Conservation (phyloP, 64 coral and sea anemone genomes). For the Exaiptasia diaphana region DNA sequence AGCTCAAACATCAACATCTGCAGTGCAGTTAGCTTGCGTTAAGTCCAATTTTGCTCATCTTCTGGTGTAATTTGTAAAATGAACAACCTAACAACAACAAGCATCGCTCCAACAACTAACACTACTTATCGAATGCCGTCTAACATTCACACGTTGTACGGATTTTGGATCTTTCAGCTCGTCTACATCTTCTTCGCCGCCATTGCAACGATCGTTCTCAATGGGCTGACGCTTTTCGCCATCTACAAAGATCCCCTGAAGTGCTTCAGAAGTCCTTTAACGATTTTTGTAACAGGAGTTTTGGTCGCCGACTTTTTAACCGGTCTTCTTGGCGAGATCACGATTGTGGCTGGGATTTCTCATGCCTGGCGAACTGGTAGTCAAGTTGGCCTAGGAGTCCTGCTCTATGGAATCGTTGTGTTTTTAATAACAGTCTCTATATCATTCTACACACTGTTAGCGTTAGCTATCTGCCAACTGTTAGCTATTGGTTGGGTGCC, state of each 20-base stretch:
- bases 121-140: too few relatives aligned
- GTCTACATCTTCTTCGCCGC: conserved; percentile 1
- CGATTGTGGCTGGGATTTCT: background rate
- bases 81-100: too few relatives aligned
- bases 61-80: too few relatives aligned
- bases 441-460: conserved; percentile 73
- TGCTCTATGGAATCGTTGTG: conserved; percentile 42
- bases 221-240: conserved; percentile 47
- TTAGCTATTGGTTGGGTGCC: conserved; percentile 39
- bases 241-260: conserved; percentile 79
- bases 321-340: background rate
- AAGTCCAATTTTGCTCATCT: too few relatives aligned
- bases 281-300: background rate
- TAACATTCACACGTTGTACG: too few relatives aligned
- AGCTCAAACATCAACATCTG: too few relatives aligned
- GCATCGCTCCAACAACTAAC: too few relatives aligned
- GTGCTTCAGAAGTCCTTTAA: conserved; percentile 47
- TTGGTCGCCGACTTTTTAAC: background rate
- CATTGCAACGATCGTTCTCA: conserved; percentile 22
- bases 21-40: too few relatives aligned
- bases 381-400: background rate
- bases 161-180: background rate
- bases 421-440: conserved; percentile 57
- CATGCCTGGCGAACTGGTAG: conserved; percentile 30
- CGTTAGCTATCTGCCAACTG: conserved; percentile 51